phyloP scores from a whole-genome alignment of 2,888 invertebrate species.

The Sclerodermus sp. region DNA sequence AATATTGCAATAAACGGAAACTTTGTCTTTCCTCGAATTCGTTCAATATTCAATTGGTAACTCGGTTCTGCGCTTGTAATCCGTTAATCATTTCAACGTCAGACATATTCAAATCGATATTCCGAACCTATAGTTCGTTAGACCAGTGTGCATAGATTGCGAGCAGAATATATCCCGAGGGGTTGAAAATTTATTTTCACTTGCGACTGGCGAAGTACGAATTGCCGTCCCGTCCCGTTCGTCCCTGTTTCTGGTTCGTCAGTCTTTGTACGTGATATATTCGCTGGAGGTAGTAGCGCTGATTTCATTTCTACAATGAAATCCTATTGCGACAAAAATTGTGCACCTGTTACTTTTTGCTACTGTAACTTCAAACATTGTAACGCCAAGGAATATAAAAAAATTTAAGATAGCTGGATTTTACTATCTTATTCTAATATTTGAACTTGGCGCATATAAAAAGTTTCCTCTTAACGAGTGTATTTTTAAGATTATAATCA shows the following conservation, averaged over 20 bases:
- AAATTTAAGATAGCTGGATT: too few species aligned
- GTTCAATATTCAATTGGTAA: too few species aligned
- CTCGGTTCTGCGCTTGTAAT: too few species aligned
- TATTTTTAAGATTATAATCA: too few species aligned
- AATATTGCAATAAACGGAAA: too few species aligned
- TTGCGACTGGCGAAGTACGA: conserved; percentile 10
- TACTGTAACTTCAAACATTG: too few species aligned
- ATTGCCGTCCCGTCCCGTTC: background rate
- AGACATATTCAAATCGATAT: conserved; percentile 19
- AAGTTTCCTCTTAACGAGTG: too few species aligned
- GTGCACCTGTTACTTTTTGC: background rate
- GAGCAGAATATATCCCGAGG: conserved; percentile 4
- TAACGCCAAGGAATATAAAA: too few species aligned
- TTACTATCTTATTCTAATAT: too few species aligned
- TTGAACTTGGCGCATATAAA: too few species aligned
- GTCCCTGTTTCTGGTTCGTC: conserved; percentile 14
- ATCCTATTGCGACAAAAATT: conserved; percentile 9
- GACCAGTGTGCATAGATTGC: conserved; percentile 16
- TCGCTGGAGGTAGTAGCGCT: background rate
- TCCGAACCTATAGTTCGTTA: conserved; percentile 15
- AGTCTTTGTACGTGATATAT: conserved; percentile 15
- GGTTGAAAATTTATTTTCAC: conserved; percentile 24
- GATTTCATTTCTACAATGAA: conserved; percentile 24
- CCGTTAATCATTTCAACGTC: background rate
- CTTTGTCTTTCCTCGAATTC: too few species aligned